Conservation (phyloP, 64 coral and sea anemone genomes). For the Montipora capricornis region DNA sequence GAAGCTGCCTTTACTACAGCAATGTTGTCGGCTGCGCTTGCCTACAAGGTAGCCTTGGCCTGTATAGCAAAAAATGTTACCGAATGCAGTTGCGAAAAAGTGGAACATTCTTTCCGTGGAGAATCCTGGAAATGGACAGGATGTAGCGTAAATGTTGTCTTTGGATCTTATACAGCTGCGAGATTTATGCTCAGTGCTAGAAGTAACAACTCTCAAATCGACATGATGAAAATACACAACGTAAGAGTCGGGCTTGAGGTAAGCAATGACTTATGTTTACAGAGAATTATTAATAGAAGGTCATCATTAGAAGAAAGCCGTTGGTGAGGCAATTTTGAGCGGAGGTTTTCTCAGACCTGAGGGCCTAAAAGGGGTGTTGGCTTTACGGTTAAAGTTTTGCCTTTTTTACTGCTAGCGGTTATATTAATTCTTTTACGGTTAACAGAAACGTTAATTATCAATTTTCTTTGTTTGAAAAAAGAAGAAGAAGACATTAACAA, state of each 20-base stretch:
- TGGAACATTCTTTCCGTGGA: not conserved
- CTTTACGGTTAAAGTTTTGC: too few species aligned
- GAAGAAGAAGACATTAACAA: too few species aligned
- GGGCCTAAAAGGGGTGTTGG: too few species aligned
- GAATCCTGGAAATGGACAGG: slow-evolving; percentile 23
- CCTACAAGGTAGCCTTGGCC: slow-evolving; percentile 15
- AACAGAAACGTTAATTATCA: too few species aligned
- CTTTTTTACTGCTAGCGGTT: too few species aligned
- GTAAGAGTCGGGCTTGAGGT: slow-evolving; percentile 38
- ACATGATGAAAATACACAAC: slow-evolving; percentile 1
- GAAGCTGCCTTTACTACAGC: slow-evolving; percentile 30
- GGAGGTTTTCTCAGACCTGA: too few species aligned
- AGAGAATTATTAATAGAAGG: too few species aligned
- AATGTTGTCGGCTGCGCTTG: slow-evolving; percentile 22
- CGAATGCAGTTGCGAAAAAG: slow-evolving; percentile 27
- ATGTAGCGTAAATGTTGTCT: slow-evolving; percentile 6
- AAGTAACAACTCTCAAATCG: not conserved
- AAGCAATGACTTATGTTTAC: not conserved
- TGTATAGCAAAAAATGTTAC: slow-evolving; percentile 25
- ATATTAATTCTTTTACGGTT: too few species aligned
- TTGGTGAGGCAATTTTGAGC: too few species aligned
- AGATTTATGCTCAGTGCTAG: slow-evolving; percentile 26
- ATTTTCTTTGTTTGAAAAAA: too few species aligned
- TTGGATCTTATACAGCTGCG: not conserved
- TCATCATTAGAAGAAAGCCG: too few species aligned